These are phyloP conservation scores for Blastobasis lacticolella DNA, from an alignment of 2,888 invertebrate genomes.

Conservation along the genomic window DNA sequence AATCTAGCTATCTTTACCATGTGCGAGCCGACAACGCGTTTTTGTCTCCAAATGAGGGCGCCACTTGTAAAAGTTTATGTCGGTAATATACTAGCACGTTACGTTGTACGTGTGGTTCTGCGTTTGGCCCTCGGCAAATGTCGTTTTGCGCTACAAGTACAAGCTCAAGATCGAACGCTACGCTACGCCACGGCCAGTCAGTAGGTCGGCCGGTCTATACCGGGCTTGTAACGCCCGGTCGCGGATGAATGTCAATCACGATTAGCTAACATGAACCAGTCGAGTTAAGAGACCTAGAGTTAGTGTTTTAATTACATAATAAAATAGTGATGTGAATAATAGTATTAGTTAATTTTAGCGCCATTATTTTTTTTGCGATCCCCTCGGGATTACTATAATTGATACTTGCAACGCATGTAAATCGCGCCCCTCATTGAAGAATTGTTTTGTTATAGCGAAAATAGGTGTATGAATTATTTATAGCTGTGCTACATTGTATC, in stretches of 20 bases:
- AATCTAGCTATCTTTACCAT: no score
- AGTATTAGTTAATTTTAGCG: no score
- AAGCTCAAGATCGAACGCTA: slow-evolving; percentile 32
- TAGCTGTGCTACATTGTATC: no score
- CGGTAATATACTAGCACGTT: no score
- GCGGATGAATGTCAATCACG: slow-evolving; percentile 22
- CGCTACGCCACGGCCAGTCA: slow-evolving; percentile 27
- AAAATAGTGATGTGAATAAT: slow-evolving; percentile 42
- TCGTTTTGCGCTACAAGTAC: neutral
- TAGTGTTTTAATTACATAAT: slow-evolving; percentile 17
- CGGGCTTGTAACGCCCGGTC: slow-evolving; percentile 26
- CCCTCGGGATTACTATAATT: no score
- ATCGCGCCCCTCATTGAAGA: slow-evolving; percentile 18
- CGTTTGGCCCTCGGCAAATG: no score
- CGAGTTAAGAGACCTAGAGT: slow-evolving; percentile 26
- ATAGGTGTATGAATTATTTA: slow-evolving; percentile 40
- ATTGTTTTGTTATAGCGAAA: slow-evolving; percentile 36
- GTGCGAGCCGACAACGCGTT: no score
- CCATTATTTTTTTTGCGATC: no score
- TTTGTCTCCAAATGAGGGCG: no score
- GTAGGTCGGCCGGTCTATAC: slow-evolving; percentile 35
- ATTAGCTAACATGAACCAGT: slow-evolving; percentile 28
- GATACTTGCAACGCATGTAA: no score
- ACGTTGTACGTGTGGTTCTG: no score
- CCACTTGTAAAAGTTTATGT: no score